Conservation (phyloP, 2,113 vertebrate genomes). For the Sphyrna mokarran region DNA sequence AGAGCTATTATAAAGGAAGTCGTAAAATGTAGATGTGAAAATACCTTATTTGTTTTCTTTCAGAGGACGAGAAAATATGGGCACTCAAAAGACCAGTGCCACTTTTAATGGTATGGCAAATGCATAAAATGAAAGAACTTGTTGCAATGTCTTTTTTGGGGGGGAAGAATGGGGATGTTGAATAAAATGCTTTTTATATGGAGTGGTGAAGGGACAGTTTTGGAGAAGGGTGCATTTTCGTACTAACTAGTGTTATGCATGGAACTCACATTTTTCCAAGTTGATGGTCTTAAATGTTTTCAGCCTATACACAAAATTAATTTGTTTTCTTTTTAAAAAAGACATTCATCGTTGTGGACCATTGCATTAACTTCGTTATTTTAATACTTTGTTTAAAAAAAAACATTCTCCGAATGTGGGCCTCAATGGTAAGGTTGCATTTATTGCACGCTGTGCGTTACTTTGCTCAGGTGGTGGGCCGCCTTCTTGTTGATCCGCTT, state of each 20-base stretch:
- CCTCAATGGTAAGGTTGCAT: neutral
- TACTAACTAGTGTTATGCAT: conserved; percentile 36
- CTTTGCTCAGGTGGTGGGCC: neutral
- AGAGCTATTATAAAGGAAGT: conserved; percentile 5
- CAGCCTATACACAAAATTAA: neutral
- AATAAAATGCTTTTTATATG: conserved; percentile 11
- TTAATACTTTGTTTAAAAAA: neutral
- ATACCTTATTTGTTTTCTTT: conserved; percentile 35
- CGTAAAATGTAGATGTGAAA: conserved; percentile 30
- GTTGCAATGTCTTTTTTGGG: neutral
- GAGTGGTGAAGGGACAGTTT: conserved; percentile 12
- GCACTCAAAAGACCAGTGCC: conserved; percentile 37
- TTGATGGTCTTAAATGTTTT: conserved; percentile 3
- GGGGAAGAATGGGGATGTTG: neutral
- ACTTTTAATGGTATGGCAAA: conserved; percentile 37
- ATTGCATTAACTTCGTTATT: neutral
- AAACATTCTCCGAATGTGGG: neutral
- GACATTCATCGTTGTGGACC: neutral
- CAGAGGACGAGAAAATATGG: conserved; percentile 33
- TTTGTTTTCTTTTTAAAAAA: neutral
- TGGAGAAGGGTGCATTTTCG: conserved; percentile 10
- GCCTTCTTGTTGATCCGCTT: neutral
- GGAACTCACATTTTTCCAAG: conserved; percentile 1
- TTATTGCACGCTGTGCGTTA: neutral
- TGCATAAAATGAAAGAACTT: conserved; percentile 30